Conservation (phyloP, 2,113 vertebrate genomes). For the Ptilonorhynchus violaceus region DNA sequence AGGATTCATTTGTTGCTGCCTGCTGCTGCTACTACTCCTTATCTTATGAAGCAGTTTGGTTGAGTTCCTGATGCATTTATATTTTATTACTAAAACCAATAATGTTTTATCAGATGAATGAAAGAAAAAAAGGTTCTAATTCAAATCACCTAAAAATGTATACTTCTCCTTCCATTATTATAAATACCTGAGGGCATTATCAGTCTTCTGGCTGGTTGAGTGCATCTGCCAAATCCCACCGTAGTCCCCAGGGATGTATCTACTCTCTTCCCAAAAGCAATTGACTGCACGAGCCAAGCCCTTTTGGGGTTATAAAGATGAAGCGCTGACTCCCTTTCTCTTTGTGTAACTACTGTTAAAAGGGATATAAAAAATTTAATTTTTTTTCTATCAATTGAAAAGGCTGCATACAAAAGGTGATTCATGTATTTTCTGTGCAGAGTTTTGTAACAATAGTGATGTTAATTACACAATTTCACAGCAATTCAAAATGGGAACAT, state of each 20-base stretch:
- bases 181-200: slow-evolving; percentile 65
- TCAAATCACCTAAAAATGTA: background rate
- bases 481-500: background rate
- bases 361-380: background rate
- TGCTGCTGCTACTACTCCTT: background rate
- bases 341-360: slow-evolving; percentile 71
- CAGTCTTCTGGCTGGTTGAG: background rate
- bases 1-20: background rate
- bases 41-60: background rate
- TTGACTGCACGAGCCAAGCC: slow-evolving; percentile 60
- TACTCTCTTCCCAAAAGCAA: slow-evolving; percentile 75
- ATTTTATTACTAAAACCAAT: background rate
- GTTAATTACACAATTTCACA: background rate
- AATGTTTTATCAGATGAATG: background rate
- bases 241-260: background rate
- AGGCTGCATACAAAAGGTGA: background rate
- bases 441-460: background rate
- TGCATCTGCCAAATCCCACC: background rate
- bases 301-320: slow-evolving; percentile 54
- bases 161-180: background rate
- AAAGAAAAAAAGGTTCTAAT: background rate
- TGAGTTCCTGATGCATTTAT: background rate
- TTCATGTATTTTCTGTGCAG: background rate
- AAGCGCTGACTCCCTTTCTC: slow-evolving; percentile 71
- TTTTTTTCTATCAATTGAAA: background rate